Evolutionary conservation across 2,797 vertebrate genomes (phyloP).

Genomic region (Miichthys miiuy): DNA sequence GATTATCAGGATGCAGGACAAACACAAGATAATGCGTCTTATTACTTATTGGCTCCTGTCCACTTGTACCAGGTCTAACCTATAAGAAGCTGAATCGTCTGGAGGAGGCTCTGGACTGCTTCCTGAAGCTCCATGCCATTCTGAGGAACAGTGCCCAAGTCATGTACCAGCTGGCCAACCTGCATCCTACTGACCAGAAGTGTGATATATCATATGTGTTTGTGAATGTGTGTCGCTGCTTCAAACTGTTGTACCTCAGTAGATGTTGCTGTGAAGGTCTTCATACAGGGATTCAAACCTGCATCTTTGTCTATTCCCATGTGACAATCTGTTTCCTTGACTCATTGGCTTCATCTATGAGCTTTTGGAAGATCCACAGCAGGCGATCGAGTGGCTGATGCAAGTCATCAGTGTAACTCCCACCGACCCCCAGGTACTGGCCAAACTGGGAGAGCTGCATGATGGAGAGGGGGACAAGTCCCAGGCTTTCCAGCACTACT

Average conservation of each 20-base stretch:
- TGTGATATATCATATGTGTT: neutral
- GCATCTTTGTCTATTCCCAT: neutral
- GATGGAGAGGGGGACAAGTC: slow-evolving; percentile 95
- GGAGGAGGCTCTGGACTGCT: slow-evolving; percentile 95
- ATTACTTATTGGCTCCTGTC: neutral
- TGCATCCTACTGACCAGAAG: slow-evolving; percentile 90
- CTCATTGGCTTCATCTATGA: slow-evolving; percentile 87
- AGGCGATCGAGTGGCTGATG: slow-evolving; percentile 96
- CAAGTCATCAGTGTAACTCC: slow-evolving; percentile 93
- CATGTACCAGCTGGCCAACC: slow-evolving; percentile 92
- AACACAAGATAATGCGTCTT: neutral
- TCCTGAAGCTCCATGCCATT: slow-evolving; percentile 96
- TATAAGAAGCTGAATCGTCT: slow-evolving; percentile 92
- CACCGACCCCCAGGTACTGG: slow-evolving; percentile 90
- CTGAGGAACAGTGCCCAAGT: slow-evolving; percentile 93
- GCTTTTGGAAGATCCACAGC: slow-evolving; percentile 91
- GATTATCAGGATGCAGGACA: neutral
- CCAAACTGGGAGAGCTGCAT: slow-evolving; percentile 93
- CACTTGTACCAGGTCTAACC: slow-evolving; percentile 87
- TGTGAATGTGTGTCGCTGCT: neutral
- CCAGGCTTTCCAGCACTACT: slow-evolving; percentile 97
- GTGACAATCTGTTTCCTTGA: slow-evolving; percentile 51
- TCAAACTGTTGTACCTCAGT: neutral
- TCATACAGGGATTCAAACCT: neutral
- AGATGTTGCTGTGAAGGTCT: neutral